Evolutionary conservation across 2,888 invertebrate species (phyloP), one percentile per base, ranked within the genome.

Genomic region (Monochamus alternatus): DNA sequence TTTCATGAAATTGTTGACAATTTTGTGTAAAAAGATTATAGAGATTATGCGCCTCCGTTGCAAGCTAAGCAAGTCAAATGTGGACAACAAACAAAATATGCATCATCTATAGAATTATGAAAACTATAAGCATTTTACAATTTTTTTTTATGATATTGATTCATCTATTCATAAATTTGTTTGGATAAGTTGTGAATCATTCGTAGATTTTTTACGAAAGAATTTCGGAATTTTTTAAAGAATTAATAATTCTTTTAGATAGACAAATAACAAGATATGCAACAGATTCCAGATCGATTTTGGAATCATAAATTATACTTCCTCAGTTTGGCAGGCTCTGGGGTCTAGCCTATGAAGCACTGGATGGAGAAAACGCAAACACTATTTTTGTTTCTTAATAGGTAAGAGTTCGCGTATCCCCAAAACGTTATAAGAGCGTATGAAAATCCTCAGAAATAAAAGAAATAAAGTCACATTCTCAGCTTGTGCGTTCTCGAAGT

Each of bases 321-420:
- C 73, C 66, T 68, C 62, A 69, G 75, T 44, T 73, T 75, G 74
- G 70, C 71, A 65, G 78, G 74, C 72, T 75, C 80, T 80, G 65
- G 79, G 75, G 73, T 72, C 81, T 80, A 79, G 78, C 80, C 81
- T 83, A 81, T 83, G 83, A 82, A 82, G 81, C 82, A 83, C 80
- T 82, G 81, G 74, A 77, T 80, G 82, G 81, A 83, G 83, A 83
- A 81, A 84, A 84, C 80, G 84, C 85, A 85, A 85, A 85, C 85
- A 85, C 85, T 83, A 85, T 84, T 85, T 85, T 84, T 85, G 85
- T 84, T 83, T 83, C 83, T 83, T 85, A 85, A 85, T 85, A 85
- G 84, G 83, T 82, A 82, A 83, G 85, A 82, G 85, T 80, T 81
- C 78, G 80, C 76, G 72, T 73, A 82, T 82, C 79, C 85, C 84